phyloP scores from a whole-genome alignment of 2,888 invertebrate species.

The Formica aserva region DNA sequence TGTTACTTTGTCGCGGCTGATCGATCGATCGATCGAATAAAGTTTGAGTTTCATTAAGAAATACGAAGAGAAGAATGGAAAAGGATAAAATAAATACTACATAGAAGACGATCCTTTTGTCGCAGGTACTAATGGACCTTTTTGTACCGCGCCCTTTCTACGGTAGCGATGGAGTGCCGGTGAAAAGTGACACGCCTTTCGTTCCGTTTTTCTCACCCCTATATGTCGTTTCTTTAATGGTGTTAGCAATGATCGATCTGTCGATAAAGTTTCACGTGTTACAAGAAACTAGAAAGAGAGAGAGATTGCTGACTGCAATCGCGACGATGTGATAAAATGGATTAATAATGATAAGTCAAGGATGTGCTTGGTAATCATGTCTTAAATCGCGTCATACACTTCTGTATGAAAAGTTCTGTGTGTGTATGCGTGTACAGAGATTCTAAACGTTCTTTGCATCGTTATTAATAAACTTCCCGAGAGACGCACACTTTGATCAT shows the following conservation, averaged over 20 bases:
- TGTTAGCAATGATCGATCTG: constrained; percentile 44
- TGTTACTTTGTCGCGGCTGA: not conserved
- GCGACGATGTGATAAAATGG: not conserved
- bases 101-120: constrained; percentile 48
- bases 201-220: constrained; percentile 26
- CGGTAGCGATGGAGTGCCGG: not conserved
- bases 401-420: not conserved
- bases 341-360: constrained; percentile 17
- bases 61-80: not conserved
- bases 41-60: constrained; percentile 11
- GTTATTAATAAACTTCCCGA: constrained; percentile 14
- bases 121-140: constrained; percentile 62
- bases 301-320: not conserved
- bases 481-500: constrained; percentile 29
- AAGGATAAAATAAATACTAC: constrained; percentile 53
- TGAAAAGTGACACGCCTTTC: constrained; percentile 58
- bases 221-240: constrained; percentile 27
- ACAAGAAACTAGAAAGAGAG: not conserved
- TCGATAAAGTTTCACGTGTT: constrained; percentile 50
- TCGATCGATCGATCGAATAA: not conserved
- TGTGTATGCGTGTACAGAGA: not conserved
- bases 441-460: not conserved
- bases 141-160: constrained; percentile 49
- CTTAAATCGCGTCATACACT: not conserved
- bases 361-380: not conserved